A percentile compares a stretch with the other conserved stretches of the same genome.
These are phyloP conservation scores for Eptesicus fuscus DNA, from an alignment of 2,113 vertebrate species.

Conservation along the genomic window DNA sequence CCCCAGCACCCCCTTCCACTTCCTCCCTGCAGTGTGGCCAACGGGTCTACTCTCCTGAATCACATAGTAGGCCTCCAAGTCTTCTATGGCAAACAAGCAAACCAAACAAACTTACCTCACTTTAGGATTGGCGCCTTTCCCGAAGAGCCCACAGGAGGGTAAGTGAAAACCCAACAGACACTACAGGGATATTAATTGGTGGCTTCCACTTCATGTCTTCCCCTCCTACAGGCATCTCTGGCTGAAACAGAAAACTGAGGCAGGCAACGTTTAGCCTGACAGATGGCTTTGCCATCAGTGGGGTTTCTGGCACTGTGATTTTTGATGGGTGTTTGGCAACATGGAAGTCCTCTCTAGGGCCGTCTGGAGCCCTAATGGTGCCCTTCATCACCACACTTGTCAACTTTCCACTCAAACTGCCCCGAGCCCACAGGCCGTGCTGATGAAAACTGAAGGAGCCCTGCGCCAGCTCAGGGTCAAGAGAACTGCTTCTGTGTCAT, in stretches of 20 bases:
- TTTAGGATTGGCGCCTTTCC: background rate
- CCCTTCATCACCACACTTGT: too few species aligned
- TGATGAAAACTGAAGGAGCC: background rate
- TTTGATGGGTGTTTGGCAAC: background rate
- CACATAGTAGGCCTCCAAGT: background rate
- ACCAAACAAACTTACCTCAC: background rate
- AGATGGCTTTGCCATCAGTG: background rate
- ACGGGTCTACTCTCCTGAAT: background rate
- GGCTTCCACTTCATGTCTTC: background rate
- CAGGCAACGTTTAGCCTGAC: background rate
- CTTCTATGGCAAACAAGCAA: background rate
- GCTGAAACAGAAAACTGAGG: background rate
- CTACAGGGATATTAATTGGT: background rate
- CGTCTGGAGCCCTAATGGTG: background rate
- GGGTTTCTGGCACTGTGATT: background rate
- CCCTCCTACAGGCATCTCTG: background rate
- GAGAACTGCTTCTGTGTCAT: background rate
- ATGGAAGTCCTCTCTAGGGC: fast-evolving
- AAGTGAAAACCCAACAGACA: background rate
- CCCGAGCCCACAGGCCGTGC: too few species aligned
- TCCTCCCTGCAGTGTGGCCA: fast-evolving
- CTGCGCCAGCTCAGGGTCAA: background rate
- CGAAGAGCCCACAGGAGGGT: background rate
- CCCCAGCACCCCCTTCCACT: fast-evolving
- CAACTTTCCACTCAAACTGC: background rate